Conservation (phyloP, 2,113 vertebrate species). For the Lates calcarifer region DNA sequence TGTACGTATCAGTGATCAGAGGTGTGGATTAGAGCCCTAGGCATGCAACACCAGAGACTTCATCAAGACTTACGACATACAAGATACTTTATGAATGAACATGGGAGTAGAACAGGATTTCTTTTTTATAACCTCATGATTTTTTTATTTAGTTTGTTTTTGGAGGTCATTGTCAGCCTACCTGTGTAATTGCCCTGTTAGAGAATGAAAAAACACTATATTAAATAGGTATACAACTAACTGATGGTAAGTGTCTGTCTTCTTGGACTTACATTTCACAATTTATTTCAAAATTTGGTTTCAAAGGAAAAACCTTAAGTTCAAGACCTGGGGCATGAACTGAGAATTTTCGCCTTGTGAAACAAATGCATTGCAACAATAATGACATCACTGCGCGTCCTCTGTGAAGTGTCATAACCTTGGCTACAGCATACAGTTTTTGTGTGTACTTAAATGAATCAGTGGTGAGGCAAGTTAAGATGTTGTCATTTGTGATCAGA, state of each 20-base stretch:
- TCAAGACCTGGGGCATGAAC: background rate
- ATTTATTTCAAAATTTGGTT: background rate
- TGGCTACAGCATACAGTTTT: background rate
- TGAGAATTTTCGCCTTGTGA: background rate
- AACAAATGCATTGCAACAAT: background rate
- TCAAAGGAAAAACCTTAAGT: background rate
- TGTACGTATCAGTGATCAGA: too few relatives aligned
- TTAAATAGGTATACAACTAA: background rate
- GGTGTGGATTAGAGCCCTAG: background rate
- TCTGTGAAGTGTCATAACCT: background rate
- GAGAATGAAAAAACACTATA: too few relatives aligned
- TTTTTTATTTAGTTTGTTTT: too few relatives aligned
- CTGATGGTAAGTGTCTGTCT: background rate
- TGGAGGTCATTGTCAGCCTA: too few relatives aligned
- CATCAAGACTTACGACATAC: background rate
- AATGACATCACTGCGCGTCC: background rate
- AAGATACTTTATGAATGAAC: background rate
- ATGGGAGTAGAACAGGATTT: background rate
- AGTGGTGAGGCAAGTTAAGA: background rate
- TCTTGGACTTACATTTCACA: background rate
- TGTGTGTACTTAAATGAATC: slow-evolving; percentile 21
- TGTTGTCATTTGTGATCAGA: background rate
- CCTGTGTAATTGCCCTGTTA: too few relatives aligned
- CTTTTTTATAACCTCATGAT: too few relatives aligned
- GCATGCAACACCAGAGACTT: slow-evolving; percentile 12